These are phyloP conservation scores for Zelostemma sp. DNA, from an alignment of 1,140 invertebrate genomes.

Conservation along the genomic window DNA sequence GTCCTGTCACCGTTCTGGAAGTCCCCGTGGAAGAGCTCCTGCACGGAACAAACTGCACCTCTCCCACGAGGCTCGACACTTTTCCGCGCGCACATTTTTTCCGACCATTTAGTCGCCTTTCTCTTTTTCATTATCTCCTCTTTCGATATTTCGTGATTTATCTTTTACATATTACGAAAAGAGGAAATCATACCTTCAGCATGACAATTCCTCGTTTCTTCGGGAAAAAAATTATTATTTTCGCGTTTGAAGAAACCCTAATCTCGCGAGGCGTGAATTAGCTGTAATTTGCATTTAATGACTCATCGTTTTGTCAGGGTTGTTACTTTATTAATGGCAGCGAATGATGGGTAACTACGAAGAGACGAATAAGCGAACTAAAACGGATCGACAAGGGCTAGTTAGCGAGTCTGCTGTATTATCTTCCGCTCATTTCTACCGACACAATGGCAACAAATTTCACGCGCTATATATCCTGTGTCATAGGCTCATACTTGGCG, in stretches of 20 bases:
- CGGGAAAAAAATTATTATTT: too few relatives aligned
- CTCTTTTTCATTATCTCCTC: conserved; percentile 30
- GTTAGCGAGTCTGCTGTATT: conserved; percentile 63
- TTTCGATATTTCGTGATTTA: conserved; percentile 6
- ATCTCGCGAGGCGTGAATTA: too few relatives aligned
- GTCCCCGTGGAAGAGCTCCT: conserved; percentile 36
- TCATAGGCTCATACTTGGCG: conserved; percentile 43
- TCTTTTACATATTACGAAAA: not conserved
- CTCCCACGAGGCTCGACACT: conserved; percentile 49
- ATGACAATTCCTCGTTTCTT: not conserved
- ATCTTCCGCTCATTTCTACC: conserved; percentile 61
- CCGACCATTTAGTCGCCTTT: conserved; percentile 25
- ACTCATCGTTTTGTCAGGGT: conserved; percentile 26
- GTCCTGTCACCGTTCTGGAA: conserved; percentile 59
- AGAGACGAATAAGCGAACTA: conserved; percentile 58
- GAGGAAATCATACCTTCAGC: not conserved
- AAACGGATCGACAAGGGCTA: conserved; percentile 63
- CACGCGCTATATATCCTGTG: conserved; percentile 60
- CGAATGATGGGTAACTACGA: conserved; percentile 44
- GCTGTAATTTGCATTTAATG: conserved; percentile 34
- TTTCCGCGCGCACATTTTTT: conserved; percentile 32
- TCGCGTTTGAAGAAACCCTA: too few relatives aligned
- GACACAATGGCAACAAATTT: conserved; percentile 69
- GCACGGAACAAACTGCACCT: conserved; percentile 30
- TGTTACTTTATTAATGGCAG: conserved; percentile 44